Base-by-base conservation (phyloP, 2,888 invertebrate species). In the Melanchra persicariae region DNA sequence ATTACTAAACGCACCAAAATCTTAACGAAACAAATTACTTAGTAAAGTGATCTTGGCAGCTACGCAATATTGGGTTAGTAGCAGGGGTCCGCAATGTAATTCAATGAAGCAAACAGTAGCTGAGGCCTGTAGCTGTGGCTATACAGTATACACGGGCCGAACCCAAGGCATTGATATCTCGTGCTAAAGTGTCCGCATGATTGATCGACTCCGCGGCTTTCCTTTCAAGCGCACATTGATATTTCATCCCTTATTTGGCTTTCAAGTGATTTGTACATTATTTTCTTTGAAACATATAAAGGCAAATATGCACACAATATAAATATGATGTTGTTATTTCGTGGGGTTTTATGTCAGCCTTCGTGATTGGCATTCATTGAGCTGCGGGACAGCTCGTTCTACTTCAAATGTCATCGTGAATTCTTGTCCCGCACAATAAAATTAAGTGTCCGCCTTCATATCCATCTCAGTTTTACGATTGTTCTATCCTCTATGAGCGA, bases 131-230 rank as follows among this genome's bases (percentile, higher is more conserved):
- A 70, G 40, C 65, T 71, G 73, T 66, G 55, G 67, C 59, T 74
- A 22, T 57, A 57, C 34, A 34, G 74, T 75, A 81, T 63, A 77
- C 70, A 76, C 75, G 63, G 58, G 64, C 76, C 78, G 71, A 72
- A 75, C 82, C 79, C 77, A 74, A 85, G 85, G 87, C 88, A 87
- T 87, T 87, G 88, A 87, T 90, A 87, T 85, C 87, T 83, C 78
- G 72, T 65, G 86, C 85, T 84, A 88, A 89, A 91, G 91, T 91
- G 90, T 89, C 90, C 87, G 74, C 86, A 88, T 89, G 93, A 93
- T 93, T 93, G 93, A 93, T 93, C 87, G 91, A 90, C 87, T 87
- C 77, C 73, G 74, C 79, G 82, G 51, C 76, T 81, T 84, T 83
- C 85, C 84, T 88, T 88, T 88, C 87, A 89, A 79, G 74, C 85